A percentile compares a stretch with the other conserved stretches of the same genome.
Evolutionary conservation across 2,113 vertebrate species (phyloP).

Genomic region (Poeciliopsis occidentalis): DNA sequence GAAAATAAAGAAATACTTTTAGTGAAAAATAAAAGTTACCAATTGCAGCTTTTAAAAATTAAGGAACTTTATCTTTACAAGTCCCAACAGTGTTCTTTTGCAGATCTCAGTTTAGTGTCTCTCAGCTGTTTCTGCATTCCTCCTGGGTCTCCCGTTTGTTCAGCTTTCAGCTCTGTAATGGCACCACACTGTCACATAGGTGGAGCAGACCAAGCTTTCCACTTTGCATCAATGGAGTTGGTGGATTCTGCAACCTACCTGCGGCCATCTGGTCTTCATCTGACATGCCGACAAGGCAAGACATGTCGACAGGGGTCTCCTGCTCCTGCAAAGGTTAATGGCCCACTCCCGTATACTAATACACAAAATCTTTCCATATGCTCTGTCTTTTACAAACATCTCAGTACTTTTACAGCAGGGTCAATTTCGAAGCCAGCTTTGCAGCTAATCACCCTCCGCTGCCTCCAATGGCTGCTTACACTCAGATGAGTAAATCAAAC

Average conservation of each 20-base stretch:
- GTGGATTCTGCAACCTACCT: slow-evolving; percentile 31
- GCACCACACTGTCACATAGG: slow-evolving; percentile 63
- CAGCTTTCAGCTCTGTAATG: slow-evolving; percentile 38
- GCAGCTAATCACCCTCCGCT: background rate
- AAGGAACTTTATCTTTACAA: slow-evolving; percentile 11
- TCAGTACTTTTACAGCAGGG: background rate
- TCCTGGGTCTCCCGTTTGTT: slow-evolving; percentile 39
- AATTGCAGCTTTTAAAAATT: background rate
- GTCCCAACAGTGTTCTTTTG: slow-evolving; percentile 10
- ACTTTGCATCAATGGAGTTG: slow-evolving; percentile 33
- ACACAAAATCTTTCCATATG: slow-evolving; percentile 25
- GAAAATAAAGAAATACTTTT: too few species aligned
- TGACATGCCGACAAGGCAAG: slow-evolving; percentile 19
- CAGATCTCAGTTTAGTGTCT: slow-evolving; percentile 48
- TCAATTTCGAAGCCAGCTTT: background rate
- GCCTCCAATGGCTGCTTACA: background rate
- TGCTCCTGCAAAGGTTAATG: slow-evolving; percentile 12
- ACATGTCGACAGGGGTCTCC: slow-evolving; percentile 4
- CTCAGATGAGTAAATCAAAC: slow-evolving; percentile 20
- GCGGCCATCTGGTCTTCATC: slow-evolving; percentile 67
- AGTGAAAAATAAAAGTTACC: too few species aligned
- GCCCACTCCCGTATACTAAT: slow-evolving; percentile 25
- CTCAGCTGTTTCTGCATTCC: slow-evolving; percentile 49
- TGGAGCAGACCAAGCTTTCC: slow-evolving; percentile 25
- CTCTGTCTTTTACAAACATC: background rate